Percentiles rank a stretch among this genome's conserved stretches.
phyloP scores from a whole-genome alignment of 2,113 vertebrate species.

The Lepus timidus region DNA sequence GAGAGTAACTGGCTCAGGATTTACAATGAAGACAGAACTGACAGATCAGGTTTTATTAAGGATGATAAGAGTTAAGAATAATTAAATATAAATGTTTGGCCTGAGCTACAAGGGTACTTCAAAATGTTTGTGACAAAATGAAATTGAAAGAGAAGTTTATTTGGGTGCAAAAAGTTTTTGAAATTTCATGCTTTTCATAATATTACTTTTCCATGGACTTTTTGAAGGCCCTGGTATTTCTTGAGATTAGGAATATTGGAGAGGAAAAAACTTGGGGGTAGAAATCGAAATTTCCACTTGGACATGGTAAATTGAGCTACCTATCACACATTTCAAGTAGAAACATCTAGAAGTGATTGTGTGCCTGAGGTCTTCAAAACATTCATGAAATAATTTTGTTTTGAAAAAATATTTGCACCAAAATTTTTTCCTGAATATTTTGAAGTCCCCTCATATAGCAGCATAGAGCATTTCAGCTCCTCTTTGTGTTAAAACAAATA shows the following conservation, averaged over 20 bases:
- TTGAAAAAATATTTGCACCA: no score
- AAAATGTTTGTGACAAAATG: no score
- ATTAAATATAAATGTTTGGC: not conserved
- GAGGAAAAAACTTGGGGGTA: not conserved
- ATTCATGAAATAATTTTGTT: no score
- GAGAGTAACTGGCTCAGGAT: not conserved
- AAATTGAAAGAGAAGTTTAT: no score
- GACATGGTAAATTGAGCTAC: not conserved
- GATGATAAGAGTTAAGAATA: not conserved
- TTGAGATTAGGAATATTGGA: not conserved
- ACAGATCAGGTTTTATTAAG: no score
- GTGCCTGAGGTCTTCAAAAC: no score
- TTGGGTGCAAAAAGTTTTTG: no score
- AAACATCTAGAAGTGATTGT: not conserved
- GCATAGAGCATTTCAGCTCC: not conserved
- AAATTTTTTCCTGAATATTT: no score
- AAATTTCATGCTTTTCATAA: no score
- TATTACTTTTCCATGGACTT: no score
- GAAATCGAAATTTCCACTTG: not conserved
- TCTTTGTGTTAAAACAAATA: slow-evolving; percentile 13
- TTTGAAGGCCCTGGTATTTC: not conserved
- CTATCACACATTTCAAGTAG: not conserved
- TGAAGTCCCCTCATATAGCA: no score
- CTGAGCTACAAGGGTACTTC: not conserved
- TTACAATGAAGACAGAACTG: not conserved